Conservation (phyloP, 2,113 vertebrate genomes). For the Coryphaenoides rupestris region DNA sequence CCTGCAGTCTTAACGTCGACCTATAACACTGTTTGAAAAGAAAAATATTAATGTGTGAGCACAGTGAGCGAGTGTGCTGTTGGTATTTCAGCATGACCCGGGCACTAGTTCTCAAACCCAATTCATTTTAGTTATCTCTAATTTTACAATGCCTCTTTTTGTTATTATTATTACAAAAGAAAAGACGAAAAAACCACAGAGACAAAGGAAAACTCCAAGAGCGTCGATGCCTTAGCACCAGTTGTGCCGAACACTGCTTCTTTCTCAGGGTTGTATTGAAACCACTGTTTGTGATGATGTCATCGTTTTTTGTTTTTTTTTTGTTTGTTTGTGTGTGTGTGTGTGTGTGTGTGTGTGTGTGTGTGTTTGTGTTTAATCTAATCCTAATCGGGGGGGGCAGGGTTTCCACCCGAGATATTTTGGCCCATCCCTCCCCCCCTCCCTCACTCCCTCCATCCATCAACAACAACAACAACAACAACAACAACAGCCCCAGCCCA, state of each 20-base stretch:
- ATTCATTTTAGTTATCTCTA: neutral
- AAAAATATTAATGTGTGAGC: neutral
- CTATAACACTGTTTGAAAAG: constrained; percentile 38
- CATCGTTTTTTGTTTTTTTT: constrained; percentile 20
- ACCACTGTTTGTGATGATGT: constrained; percentile 39
- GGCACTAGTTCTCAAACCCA: too few species aligned
- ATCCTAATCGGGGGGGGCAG: constrained; percentile 18
- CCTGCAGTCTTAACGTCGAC: constrained; percentile 29
- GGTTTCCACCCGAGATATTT: constrained; percentile 19
- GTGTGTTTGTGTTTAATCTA: constrained; percentile 32
- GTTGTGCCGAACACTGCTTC: constrained; percentile 49
- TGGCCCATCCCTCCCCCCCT: constrained; percentile 11
- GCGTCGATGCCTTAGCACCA: constrained; percentile 28
- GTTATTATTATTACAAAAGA: neutral
- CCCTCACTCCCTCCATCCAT: constrained; percentile 11
- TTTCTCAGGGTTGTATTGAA: constrained; percentile 72
- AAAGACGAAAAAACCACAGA: constrained; percentile 11
- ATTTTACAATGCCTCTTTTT: neutral
- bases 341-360: too few species aligned
- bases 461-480: too few species aligned
- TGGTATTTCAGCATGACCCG: neutral
- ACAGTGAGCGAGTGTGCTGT: neutral
- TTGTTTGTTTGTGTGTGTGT: too few species aligned
- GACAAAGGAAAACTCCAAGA: constrained; percentile 3
- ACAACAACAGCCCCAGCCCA: too few species aligned